phyloP scores from a whole-genome alignment of 1,140 invertebrate genomes.

The Triops cancriformis region DNA sequence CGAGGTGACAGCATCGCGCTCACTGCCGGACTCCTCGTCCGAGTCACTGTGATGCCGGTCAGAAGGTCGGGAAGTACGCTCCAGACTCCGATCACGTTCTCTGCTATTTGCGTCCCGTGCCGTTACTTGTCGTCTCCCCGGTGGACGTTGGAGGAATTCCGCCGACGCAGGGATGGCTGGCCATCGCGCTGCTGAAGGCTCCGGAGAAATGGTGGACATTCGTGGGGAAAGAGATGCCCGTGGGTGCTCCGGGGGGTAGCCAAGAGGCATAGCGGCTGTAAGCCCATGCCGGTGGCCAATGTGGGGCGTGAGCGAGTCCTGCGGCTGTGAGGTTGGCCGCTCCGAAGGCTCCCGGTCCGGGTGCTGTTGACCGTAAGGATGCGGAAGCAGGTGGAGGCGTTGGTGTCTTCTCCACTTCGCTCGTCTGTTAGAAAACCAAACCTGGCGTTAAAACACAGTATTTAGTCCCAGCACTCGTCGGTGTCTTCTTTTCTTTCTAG shows the following conservation, averaged over 20 bases:
- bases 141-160: background rate
- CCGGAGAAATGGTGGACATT: background rate
- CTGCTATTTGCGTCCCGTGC: background rate
- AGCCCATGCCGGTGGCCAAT: background rate
- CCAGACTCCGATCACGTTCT: no score
- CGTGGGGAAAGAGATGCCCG: slow-evolving; percentile 8
- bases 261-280: slow-evolving; percentile 12
- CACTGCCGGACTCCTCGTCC: background rate
- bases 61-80: no score
- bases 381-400: slow-evolving; percentile 26
- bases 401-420: slow-evolving; percentile 61
- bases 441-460: slow-evolving; percentile 38
- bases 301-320: background rate
- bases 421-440: slow-evolving; percentile 58
- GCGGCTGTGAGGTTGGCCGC: background rate
- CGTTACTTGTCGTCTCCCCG: background rate
- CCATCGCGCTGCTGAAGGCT: background rate
- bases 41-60: background rate
- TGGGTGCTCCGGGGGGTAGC: background rate
- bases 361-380: slow-evolving; percentile 17
- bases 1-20: background rate
- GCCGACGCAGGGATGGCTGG: background rate
- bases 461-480: slow-evolving; percentile 12
- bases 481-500: background rate
- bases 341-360: slow-evolving; percentile 2